Base-by-base conservation (phyloP, 2,888 invertebrate genomes). In the Limnephilus lunatus region DNA sequence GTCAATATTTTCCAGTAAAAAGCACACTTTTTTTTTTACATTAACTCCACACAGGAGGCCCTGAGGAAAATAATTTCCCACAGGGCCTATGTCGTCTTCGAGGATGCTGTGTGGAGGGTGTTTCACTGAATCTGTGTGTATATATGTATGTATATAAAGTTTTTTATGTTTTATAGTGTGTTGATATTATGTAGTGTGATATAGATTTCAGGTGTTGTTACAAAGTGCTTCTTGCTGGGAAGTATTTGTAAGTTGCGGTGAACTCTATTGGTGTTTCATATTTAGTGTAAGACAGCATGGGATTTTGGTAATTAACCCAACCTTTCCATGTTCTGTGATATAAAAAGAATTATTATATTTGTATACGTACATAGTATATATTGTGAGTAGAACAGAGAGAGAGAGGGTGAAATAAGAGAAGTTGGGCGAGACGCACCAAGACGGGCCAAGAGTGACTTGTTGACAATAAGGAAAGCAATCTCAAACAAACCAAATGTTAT, bases 381-480 rank as follows among this genome's bases (percentile, higher is more conserved):
- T 53, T 25, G 68, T 68, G 68, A 68, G 25, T 68, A 25, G 68
- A 68, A 4, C 68, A 68, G 68, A 68, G 68, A 68, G 68, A 25
- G 3, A 9, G 68, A 25, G 25, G 2, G 68, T 68, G 25, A 25
- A 25, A 68, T 0, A 25, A 68, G 25, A 68, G 9, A 68, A 68
- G 68, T 25, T 68, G 68, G 68, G n/a, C 9, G 7, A n/a, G 9
- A 68, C 19, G 68, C 68, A 35, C 35, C 35, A 35, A 35, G 35
- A 68, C 68, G n/a, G 68, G 68, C 25, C 68, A 68, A 68, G 68
- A 68, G 68, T 68, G 68, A 68, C 68, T 68, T 68, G 68, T 68
- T 68, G 68, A 68, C 68, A 68, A 68, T 68, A 68, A 68, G 68
- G 68, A 68, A 68, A 68, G 68, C n/a, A 68, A 68, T 68, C 68